Evolutionary conservation across 64 coral and sea anemone species (phyloP), one percentile per base, ranked within the genome.

Genomic region (Anthopleura sola): DNA sequence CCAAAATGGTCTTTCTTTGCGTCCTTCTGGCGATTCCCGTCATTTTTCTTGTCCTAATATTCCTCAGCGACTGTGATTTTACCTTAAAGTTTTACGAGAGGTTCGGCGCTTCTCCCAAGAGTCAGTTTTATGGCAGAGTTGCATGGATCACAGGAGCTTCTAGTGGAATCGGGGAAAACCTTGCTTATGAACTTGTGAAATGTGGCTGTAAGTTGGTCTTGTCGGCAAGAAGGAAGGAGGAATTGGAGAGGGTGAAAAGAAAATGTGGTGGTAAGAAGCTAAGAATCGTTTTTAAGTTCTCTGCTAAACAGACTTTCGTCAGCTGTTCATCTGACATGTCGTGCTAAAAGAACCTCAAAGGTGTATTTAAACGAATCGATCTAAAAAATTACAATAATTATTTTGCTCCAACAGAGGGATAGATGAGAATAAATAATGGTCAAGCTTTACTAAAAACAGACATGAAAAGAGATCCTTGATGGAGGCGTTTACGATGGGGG

Each of bases 141-240:
- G 88, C 86, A 1, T 94, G 93, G 93, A 94, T 94, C 20, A 94
- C 93, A 0, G 93, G 93, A 19, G 93, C 93, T 53, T 94, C 92
- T 0, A 94, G 92, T n/a, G 92, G 92, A 17, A 94, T 94, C 26
- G 92, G 92, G 16, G 93, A 94, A 36, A 75, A 90, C 31, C 75
- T 94, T 11, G 93, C 93, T 17, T 91, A 83, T 33, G 85, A 94
- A 53, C 88, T 94, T 76, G 88, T 81, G 2, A 86, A 84, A 75
- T 94, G 88, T 56, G 93, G 88, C 16, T 91, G 93, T 39, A 87
- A 94, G 84, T 71, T 94, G 18, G 88, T 80, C 11, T 37, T 94
- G 1, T 94, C 93, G 49, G 88, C 93, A 24, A 87, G 93, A 75
- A 86, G 93, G 62, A 94, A 76, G 54, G 88, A 90, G 28, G 93